Evolutionary conservation across 2,113 vertebrate species (phyloP).

Genomic region (Enhydra lutris): DNA sequence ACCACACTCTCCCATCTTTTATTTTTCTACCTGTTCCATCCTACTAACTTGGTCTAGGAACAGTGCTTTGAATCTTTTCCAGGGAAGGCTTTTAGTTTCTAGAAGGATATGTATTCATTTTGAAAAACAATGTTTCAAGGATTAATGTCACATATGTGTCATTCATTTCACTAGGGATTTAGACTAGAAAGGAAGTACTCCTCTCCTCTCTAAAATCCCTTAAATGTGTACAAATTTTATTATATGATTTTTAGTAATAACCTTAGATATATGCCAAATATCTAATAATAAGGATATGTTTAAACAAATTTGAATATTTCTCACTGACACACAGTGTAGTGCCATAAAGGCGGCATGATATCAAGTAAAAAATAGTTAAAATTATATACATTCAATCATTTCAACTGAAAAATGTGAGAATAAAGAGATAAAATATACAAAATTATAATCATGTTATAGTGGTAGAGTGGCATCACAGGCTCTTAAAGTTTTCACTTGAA

Average conservation of each 20-base stretch:
- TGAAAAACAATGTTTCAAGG: constrained; percentile 1
- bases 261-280: background rate
- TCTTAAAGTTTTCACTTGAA: constrained; percentile 6
- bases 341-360: background rate
- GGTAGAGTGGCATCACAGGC: background rate
- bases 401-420: background rate
- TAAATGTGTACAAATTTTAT: background rate
- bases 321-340: background rate
- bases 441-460: background rate
- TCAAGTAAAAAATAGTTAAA: background rate
- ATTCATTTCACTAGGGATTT: background rate
- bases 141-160: background rate
- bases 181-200: background rate
- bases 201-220: background rate
- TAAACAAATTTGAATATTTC: background rate
- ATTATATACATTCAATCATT: background rate
- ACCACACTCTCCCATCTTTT: background rate
- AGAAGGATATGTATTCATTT: background rate
- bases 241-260: constrained; percentile 28
- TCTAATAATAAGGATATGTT: background rate
- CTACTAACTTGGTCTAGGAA: background rate
- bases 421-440: background rate
- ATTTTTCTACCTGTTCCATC: background rate
- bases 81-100: background rate
- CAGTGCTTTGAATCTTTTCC: background rate